Base-by-base conservation (phyloP, 2,797 vertebrate species). In the Bovichtus variegatus region DNA sequence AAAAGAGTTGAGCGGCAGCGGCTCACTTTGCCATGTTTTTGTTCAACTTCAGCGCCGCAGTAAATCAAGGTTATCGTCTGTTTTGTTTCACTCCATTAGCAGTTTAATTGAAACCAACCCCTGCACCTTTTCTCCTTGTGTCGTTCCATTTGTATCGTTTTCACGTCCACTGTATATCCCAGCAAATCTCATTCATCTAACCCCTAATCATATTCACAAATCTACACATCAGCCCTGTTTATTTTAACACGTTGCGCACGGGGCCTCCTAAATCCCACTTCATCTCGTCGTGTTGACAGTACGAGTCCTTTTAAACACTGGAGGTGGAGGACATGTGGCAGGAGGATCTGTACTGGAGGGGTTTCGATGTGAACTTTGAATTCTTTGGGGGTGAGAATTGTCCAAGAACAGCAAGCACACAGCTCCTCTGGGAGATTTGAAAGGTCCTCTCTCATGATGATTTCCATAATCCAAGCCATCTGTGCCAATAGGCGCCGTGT, bases 401-500 rank as follows among this genome's bases (percentile, higher is more conserved):
- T 93, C 93, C 92, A 93, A 93, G 79, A 95, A 93, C 90, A 94
- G 94, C 93, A 94, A 94, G 91, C 92, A 85, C 78, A 83, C 69
- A 15, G 74, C 83, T 93, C 91, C 91, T 91, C 80, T 82, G 91
- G 92, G 92, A 93, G 87, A 88, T 89, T 38, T 89, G 68, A 89
- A 91, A 91, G 89, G 89, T 88, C 93, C 83, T 82, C 74, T 90
- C 84, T 85, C 68, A 44, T 71, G 81, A 94, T 94, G 88, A 93
- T 93, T 93, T 91, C 89, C 51, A 87, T 95, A 95, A 96, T 94
- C 87, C 85, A 86, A 93, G 92, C 93, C 94, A 95, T 93, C 91
- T 96, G 95, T 94, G 92, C 92, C 94, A 94, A 95, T 92, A 94
- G 90, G 83, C 77, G 71, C 76, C 3, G 13, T 87, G 87, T 94